phyloP scores from a whole-genome alignment of 2,113 vertebrate genomes.

The Austrofundulus limnaeus region DNA sequence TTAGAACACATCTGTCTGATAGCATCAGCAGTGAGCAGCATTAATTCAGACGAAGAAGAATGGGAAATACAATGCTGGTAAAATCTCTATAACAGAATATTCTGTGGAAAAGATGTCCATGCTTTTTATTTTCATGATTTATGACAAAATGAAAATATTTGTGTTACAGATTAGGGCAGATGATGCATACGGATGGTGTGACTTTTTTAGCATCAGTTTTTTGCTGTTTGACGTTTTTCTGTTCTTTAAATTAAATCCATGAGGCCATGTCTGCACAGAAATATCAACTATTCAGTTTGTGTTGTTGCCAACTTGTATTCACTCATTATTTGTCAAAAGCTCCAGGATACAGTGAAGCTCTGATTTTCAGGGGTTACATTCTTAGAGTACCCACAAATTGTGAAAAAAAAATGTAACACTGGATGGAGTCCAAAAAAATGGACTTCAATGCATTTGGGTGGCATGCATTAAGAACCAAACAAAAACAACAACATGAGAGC shows the following conservation, averaged over 20 bases:
- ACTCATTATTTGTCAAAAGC: background rate
- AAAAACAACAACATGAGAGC: no score
- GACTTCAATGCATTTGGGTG: no score
- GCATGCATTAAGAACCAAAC: no score
- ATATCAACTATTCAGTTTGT: background rate
- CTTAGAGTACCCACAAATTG: no score
- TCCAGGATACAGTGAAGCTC: background rate
- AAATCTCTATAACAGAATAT: slow-evolving; percentile 31
- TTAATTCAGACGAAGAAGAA: slow-evolving; percentile 15
- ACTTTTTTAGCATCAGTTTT: background rate
- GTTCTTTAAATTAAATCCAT: background rate
- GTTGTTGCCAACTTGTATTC: background rate
- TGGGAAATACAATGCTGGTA: slow-evolving; percentile 29
- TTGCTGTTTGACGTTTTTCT: background rate
- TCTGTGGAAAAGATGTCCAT: slow-evolving; percentile 8
- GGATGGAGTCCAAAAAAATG: no score
- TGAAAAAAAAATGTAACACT: no score
- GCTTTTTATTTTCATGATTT: slow-evolving; percentile 9
- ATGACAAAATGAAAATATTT: background rate
- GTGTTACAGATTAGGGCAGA: background rate
- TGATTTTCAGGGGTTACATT: no score
- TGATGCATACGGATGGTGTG: slow-evolving; percentile 8
- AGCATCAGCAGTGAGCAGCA: slow-evolving; percentile 8
- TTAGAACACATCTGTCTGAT: slow-evolving; percentile 12
- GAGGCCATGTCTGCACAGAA: background rate